Base-by-base conservation (phyloP, 2,888 invertebrate genomes). In the Acanthosepion esculentum region DNA sequence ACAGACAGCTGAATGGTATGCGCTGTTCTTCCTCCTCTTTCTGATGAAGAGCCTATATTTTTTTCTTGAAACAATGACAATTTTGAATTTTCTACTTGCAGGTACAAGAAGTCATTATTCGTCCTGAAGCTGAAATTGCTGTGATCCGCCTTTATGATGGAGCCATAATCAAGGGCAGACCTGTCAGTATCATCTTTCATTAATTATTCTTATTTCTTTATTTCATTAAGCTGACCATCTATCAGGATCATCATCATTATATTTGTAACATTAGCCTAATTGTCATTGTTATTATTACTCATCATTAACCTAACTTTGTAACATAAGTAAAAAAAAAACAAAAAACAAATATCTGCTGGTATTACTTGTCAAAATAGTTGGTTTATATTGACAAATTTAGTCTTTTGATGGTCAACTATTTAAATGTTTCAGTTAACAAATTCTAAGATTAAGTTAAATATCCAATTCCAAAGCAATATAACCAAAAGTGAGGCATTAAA, bases 141-240 rank as follows among this genome's bases (percentile, higher is more conserved):
- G 98, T 98, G 1, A 98, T 99, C 94, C 98, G 98, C 95, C 97
- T 99, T 29, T 98, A 98, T 96, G 98, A 98, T 95, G 99, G 98
- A 41, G 99, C 99, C 15, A 97, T 99, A 29, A 98, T 99, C 94
- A 99, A 99, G 98, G 99, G 99, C 15, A 93, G 33, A 93, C 93
- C 93, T 15, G 93, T 93, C 29, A 93, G 93, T 93, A 48, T 48
- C 12, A 10, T 10, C n/a, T 93, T 50, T 93, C 41, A 41, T 41
- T 41, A 2, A 41, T 41, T 41, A 41, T 92, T 48, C 48, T 41
- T 92, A 48, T 48, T 48, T 53, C 6, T 26, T 53, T n/a, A n/a
- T 93, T n/a, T 53, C 12, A 5, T n/a, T 33, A 26, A 78, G 7
- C 0, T 26, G 26, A 29, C 29, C 8, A 78, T 26, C 8, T 8